Base-by-base conservation (phyloP, 2,888 invertebrate genomes). In the Macrostomum cliftonense region DNA sequence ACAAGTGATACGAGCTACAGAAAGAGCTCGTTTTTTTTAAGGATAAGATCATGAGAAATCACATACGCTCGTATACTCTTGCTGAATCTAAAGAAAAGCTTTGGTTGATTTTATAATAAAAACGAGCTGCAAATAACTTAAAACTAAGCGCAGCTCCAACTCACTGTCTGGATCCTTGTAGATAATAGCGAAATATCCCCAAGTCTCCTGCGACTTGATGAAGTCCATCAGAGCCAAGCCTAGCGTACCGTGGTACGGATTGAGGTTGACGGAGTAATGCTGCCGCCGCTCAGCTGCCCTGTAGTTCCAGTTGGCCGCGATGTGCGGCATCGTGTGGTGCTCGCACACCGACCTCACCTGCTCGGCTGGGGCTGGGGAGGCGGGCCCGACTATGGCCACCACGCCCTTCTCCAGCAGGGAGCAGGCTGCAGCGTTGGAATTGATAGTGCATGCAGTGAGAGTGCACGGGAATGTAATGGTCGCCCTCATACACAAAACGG, bases 121-220 rank as follows among this genome's bases (percentile, higher is more conserved):
- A n/a, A n/a, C n/a, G n/a, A n/a, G n/a, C n/a, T n/a, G n/a, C n/a
- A n/a, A n/a, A n/a, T n/a, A n/a, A n/a, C n/a, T n/a, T n/a, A n/a
- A n/a, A n/a, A n/a, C n/a, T n/a, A n/a, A n/a, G n/a, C n/a, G n/a
- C n/a, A n/a, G n/a, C n/a, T n/a, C 21, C 12, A 19, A 53, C 61
- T 57, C 57, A 71, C 70, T 78, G 65, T 91, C 89, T 70, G 88
- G 77, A 51, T 77, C 77, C 68, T 88, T 85, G 68, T 88, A 91
- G 52, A 91, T 75, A 56, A 91, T 77, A n/a, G 84, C 83, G 63
- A 86, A 87, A 39, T 77, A 76, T 53, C 77, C 77, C 89, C 89
- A 91, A 40, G 78, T 77, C 74, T 80, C 80, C 45, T 39, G 21
- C 66, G 73, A 70, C 64, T 81, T 78, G 5, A 87, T 77, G 47